phyloP scores from a whole-genome alignment of 2,888 invertebrate species.

The Oxyscelio sp. region DNA sequence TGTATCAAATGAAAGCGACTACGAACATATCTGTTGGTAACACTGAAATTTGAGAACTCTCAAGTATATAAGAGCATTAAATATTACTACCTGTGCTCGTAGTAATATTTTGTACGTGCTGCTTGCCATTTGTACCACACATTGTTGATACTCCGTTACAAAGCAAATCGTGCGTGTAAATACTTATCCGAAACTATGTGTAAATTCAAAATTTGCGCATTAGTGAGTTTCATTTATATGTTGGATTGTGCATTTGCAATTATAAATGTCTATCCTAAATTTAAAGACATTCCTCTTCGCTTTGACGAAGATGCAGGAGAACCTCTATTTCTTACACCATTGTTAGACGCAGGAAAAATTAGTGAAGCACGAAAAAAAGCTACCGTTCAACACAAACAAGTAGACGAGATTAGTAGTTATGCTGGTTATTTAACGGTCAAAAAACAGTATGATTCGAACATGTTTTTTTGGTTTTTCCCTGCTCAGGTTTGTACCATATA shows the following conservation, averaged over 20 bases:
- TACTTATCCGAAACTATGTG: too few relatives aligned
- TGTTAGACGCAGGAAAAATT: constrained; percentile 92
- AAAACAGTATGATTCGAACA: constrained; percentile 92
- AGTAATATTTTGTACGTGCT: too few relatives aligned
- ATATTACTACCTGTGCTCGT: too few relatives aligned
- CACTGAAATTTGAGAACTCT: too few relatives aligned
- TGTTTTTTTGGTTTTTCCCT: constrained; percentile 98
- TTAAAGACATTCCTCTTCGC: constrained; percentile 77
- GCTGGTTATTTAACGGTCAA: constrained; percentile 96
- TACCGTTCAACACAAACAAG: constrained; percentile 90
- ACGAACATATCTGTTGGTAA: too few relatives aligned
- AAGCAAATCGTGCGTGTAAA: too few relatives aligned
- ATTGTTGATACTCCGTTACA: too few relatives aligned
- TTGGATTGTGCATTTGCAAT: constrained; percentile 48
- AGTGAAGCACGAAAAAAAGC: constrained; percentile 90
- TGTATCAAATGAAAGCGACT: too few relatives aligned
- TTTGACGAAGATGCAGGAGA: constrained; percentile 87
- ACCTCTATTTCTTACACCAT: constrained; percentile 93
- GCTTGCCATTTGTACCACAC: too few relatives aligned
- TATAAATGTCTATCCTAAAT: constrained; percentile 82
- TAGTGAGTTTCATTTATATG: too few relatives aligned
- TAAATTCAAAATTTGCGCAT: too few relatives aligned
- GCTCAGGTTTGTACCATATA: constrained; percentile 89
- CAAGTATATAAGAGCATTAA: too few relatives aligned
- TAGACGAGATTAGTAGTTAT: constrained; percentile 91